Percentiles rank a stretch among this genome's conserved stretches.
phyloP scores from a whole-genome alignment of 2,888 invertebrate species.

The Electrophaes corylata region DNA sequence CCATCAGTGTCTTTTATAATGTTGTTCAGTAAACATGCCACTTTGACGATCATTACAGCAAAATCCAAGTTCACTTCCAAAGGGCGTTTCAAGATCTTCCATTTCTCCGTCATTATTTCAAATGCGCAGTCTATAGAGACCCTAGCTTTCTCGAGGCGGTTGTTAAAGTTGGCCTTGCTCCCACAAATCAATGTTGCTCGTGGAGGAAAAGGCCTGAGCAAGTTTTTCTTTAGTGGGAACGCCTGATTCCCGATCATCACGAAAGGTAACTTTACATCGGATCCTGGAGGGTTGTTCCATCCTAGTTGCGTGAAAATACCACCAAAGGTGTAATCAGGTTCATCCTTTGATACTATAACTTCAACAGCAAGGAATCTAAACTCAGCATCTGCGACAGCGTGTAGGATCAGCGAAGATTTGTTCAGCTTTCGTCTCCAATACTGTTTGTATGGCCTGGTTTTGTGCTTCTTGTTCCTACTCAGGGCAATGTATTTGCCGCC shows the following conservation, averaged over 20 bases:
- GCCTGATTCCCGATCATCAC: slow-evolving; percentile 41
- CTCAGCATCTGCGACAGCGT: slow-evolving; percentile 32
- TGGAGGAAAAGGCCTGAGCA: slow-evolving; percentile 38
- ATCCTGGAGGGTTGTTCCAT: slow-evolving; percentile 30
- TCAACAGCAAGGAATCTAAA: slow-evolving; percentile 27
- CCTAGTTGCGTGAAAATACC: slow-evolving; percentile 27
- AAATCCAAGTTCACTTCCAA: slow-evolving; percentile 30
- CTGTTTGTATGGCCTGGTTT: not conserved
- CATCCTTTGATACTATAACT: slow-evolving; percentile 3
- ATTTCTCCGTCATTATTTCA: slow-evolving; percentile 44
- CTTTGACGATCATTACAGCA: slow-evolving; percentile 28
- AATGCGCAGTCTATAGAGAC: slow-evolving; percentile 39
- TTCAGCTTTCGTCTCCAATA: slow-evolving; percentile 9
- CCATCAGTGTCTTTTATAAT: slow-evolving; percentile 37
- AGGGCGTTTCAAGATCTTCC: slow-evolving; percentile 35
- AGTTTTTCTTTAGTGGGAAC: slow-evolving; percentile 36
- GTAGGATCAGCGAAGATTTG: slow-evolving; percentile 17
- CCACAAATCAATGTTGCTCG: slow-evolving; percentile 13
- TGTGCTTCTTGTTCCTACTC: slow-evolving; percentile 4
- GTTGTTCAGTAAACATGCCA: slow-evolving; percentile 39
- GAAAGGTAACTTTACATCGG: slow-evolving; percentile 33
- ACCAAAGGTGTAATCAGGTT: slow-evolving; percentile 23
- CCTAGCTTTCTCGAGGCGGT: slow-evolving; percentile 34
- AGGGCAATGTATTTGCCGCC: slow-evolving; percentile 35
- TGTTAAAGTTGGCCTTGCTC: slow-evolving; percentile 35